These are phyloP conservation scores for Zosterops lateralis DNA, from an alignment of 2,113 vertebrate genomes.

Conservation along the genomic window DNA sequence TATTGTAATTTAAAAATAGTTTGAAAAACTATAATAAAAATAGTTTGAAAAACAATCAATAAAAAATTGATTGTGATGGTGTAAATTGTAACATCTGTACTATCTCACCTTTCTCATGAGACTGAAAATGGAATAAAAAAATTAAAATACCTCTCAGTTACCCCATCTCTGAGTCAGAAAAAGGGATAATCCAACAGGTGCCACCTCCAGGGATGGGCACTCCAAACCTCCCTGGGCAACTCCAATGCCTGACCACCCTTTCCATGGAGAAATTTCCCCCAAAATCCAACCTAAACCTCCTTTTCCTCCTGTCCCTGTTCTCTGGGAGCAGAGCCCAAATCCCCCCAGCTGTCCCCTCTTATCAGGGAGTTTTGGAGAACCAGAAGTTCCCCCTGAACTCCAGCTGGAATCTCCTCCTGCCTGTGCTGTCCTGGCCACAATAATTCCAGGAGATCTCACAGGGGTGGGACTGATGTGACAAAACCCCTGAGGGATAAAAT, in stretches of 20 bases:
- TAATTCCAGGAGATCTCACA: neutral
- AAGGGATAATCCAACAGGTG: neutral
- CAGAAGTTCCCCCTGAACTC: neutral
- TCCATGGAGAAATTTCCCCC: neutral
- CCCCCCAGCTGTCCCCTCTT: neutral
- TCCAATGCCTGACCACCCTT: accelerated
- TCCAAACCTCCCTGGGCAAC: neutral
- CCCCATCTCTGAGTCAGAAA: too few species aligned
- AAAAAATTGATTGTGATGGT: too few species aligned
- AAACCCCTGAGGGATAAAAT: accelerated
- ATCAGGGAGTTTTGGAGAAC: accelerated
- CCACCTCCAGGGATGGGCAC: neutral
- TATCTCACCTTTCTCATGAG: too few species aligned
- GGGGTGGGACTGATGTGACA: accelerated
- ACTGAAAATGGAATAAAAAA: too few species aligned
- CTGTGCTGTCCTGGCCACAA: neutral
- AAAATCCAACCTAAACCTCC: neutral
- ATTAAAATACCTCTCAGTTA: too few species aligned
- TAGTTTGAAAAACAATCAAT: too few species aligned
- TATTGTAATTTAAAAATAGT: too few species aligned
- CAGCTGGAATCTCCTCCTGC: too few species aligned
- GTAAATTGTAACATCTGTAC: too few species aligned
- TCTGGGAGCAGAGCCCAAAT: neutral
- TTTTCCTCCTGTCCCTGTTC: neutral
- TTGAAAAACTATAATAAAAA: too few species aligned